phyloP scores from a whole-genome alignment of 2,888 invertebrate species.

The Sicus ferrugineus region DNA sequence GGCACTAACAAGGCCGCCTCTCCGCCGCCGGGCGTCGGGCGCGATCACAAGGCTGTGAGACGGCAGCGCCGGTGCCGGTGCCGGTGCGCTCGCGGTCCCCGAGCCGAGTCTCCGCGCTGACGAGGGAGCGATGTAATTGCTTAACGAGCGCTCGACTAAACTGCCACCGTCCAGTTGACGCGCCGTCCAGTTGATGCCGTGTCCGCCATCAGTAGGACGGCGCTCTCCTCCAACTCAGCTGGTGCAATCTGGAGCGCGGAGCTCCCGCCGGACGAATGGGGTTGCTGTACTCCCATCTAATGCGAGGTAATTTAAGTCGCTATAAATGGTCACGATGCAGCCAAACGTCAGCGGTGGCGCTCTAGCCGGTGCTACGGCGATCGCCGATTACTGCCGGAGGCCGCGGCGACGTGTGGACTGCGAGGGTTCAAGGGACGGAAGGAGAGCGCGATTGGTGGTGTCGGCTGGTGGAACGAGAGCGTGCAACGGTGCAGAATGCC shows the following conservation, averaged over 20 bases:
- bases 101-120: slow-evolving; percentile 40
- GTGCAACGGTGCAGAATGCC: too few species aligned
- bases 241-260: not conserved
- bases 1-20: slow-evolving; percentile 62
- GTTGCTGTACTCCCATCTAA: slow-evolving; percentile 28
- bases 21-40: slow-evolving; percentile 43
- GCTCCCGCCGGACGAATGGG: not conserved
- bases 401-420: not conserved
- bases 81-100: not conserved
- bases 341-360: not conserved
- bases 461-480: too few species aligned
- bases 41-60: too few species aligned
- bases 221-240: not conserved
- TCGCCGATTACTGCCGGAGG: not conserved
- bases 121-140: slow-evolving; percentile 49
- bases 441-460: too few species aligned
- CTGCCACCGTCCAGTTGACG: slow-evolving; percentile 23
- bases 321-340: slow-evolving; percentile 39
- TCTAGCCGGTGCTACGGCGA: not conserved
- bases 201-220: not conserved
- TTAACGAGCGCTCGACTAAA: slow-evolving; percentile 49
- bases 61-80: slow-evolving; percentile 6
- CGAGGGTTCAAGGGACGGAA: too few species aligned
- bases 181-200: not conserved
- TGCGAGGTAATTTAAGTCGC: slow-evolving; percentile 45